Evolutionary conservation across 1,140 invertebrate genomes (phyloP).

Genomic region (Drosophila simulans): DNA sequence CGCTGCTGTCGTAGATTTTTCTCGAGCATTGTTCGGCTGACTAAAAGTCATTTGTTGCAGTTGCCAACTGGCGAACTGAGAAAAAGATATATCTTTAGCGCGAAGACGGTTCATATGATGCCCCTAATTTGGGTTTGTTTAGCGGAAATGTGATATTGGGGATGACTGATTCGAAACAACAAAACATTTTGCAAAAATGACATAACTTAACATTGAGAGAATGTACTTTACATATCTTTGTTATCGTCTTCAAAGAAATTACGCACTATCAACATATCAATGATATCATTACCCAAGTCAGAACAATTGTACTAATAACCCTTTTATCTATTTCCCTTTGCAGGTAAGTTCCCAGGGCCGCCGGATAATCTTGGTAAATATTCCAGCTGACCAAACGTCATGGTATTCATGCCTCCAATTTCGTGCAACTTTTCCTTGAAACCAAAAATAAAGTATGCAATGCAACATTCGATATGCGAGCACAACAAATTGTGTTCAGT

Average conservation of each 20-base stretch:
- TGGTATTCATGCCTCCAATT: conserved; percentile 3
- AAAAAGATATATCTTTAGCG: conserved; percentile 33
- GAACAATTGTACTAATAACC: not conserved
- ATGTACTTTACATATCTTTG: too few relatives aligned
- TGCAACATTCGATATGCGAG: conserved; percentile 55
- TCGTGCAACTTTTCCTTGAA: conserved; percentile 23
- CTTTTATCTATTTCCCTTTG: not conserved
- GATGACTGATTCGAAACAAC: not conserved
- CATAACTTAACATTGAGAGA: not conserved
- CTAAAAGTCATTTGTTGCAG: conserved; percentile 58
- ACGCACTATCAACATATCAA: too few relatives aligned
- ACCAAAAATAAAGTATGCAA: conserved; percentile 42
- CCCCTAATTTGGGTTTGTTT: conserved; percentile 74
- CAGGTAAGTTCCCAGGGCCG: conserved; percentile 4
- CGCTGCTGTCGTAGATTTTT: conserved; percentile 66
- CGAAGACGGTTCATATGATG: conserved; percentile 35
- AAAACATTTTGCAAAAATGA: not conserved
- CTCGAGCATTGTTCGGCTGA: conserved; percentile 56
- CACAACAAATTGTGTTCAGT: conserved; percentile 41
- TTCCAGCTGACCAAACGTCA: conserved; percentile 19
- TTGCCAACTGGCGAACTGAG: conserved; percentile 34
- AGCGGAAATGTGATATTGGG: conserved; percentile 29
- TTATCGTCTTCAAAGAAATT: too few relatives aligned
- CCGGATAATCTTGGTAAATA: conserved; percentile 19
- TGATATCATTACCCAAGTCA: not conserved